These are phyloP conservation scores for Geodia barretti DNA, from an alignment of 37 sponge, comb jelly and placozoan species.

Conservation along the genomic window DNA sequence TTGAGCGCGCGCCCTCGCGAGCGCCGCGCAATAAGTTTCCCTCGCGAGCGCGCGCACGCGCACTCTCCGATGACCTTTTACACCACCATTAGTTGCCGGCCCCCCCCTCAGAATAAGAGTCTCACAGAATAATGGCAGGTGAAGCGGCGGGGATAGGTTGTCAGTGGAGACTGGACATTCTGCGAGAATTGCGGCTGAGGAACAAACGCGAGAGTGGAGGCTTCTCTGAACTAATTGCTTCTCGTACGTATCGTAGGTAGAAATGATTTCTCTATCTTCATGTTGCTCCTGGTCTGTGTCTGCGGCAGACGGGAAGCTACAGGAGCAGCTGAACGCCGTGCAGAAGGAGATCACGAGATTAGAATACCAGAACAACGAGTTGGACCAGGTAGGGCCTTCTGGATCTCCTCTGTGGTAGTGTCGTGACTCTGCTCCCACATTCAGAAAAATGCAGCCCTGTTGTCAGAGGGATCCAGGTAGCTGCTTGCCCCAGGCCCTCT, in stretches of 20 bases:
- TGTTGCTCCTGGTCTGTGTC: background rate
- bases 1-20: background rate
- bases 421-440: background rate
- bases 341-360: constrained; percentile 36
- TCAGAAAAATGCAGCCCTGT: constrained; percentile 1
- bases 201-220: constrained; percentile 44
- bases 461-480: background rate
- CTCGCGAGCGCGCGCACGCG: too few relatives aligned
- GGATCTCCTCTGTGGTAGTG: background rate
- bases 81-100: background rate
- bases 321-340: constrained; percentile 38
- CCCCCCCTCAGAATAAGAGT: background rate
- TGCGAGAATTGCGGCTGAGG: constrained; percentile 28
- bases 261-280: background rate
- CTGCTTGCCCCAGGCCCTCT: too few relatives aligned
- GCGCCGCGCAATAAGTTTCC: background rate
- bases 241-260: constrained; percentile 12
- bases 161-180: constrained; percentile 51
- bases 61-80: background rate
- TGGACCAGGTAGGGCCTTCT: constrained; percentile 26
- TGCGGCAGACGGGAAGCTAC: constrained; percentile 44
- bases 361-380: constrained; percentile 57
- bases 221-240: constrained; percentile 49
- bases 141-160: background rate
- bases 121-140: background rate